Percentiles rank a stretch among this genome's conserved stretches.
Evolutionary conservation across 2,113 vertebrate species (phyloP).

Genomic region (Oplegnathus fasciatus): DNA sequence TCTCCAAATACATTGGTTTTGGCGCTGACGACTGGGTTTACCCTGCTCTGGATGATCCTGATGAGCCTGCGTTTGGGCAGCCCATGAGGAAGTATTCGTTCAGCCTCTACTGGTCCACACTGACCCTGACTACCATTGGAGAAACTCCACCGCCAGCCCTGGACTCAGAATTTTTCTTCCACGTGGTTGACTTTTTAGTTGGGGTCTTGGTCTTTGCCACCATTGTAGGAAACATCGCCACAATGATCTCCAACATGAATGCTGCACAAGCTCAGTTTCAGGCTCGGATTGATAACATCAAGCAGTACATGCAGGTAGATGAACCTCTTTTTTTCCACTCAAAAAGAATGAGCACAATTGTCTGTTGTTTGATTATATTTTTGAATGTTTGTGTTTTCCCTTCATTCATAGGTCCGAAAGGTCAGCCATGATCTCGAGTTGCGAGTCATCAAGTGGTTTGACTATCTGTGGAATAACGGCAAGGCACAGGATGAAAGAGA

Average conservation of each 20-base stretch:
- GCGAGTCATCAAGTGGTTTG: constrained; percentile 97
- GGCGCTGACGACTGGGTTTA: constrained; percentile 86
- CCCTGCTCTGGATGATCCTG: constrained; percentile 81
- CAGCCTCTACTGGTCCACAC: constrained; percentile 97
- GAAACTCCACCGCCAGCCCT: constrained; percentile 94
- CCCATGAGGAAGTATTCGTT: constrained; percentile 94
- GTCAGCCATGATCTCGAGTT: constrained; percentile 95
- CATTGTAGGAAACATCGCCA: constrained; percentile 97
- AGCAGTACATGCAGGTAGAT: constrained; percentile 97
- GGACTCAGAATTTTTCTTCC: constrained; percentile 96
- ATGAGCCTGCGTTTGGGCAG: constrained; percentile 88
- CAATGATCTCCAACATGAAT: constrained; percentile 99
- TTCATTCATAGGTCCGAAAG: constrained; percentile 86
- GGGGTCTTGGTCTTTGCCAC: constrained; percentile 98
- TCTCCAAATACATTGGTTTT: constrained; percentile 94
- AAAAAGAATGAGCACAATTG: background rate
- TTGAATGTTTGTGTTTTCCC: background rate
- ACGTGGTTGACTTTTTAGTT: constrained; percentile 94
- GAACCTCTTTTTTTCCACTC: constrained; percentile 47
- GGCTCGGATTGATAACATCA: constrained; percentile 94
- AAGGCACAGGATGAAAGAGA: constrained; percentile 95
- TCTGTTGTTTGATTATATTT: background rate
- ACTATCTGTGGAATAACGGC: constrained; percentile 97
- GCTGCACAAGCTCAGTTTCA: constrained; percentile 97
- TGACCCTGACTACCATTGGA: constrained; percentile 96